Evolutionary conservation across 30 jellyfish, hydroid and myxozoan genomes (phyloP), one percentile per base, ranked within the genome.

Genomic region (Mastigias papua): DNA sequence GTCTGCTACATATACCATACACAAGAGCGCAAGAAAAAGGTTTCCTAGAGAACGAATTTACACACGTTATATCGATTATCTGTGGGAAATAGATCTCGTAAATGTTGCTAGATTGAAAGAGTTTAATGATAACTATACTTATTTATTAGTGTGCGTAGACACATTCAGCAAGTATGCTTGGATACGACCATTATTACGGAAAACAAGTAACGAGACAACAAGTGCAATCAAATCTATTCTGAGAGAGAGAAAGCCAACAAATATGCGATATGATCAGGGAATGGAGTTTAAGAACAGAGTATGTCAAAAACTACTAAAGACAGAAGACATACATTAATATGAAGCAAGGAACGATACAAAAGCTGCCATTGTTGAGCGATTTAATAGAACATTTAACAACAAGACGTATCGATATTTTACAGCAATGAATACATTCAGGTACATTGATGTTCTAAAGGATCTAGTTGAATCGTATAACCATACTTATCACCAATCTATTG

Each of bases 351-450:
- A 62, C n/a, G 74, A 62, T 62, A 62, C 74, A 0, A 62, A 62
- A 6, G 74, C 74, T 11, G 74, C 74, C 16, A 62, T 62, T 0
- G 74, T 62, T 62, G 74, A 62, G n/a, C 26, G 74, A 9, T 17
- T 62, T 21, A 62, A 62, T 62, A 62, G 74, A 62, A 62, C 74
- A 28, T 2, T 62, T 10, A 62, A 62, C 19, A 62, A 62, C n/a
- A 62, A 62, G 7, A 62, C 1, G 74, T 62, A 62, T 62, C 16
- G 74, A 62, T 28, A 28, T 11, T 62, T 62, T 6, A 62, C 74
- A 19, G 74, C 74, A 22, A 13, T 20, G 26, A 62, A 0, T 62
- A 21, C 32, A 5, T 32, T 62, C n/a, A 62, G 74, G n/a, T 62
- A 62, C n/a, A 1, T 62, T 16, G 74, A 62, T 21, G 34, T 62